A percentile compares a stretch with the other conserved stretches of the same genome.
Conservation (phyloP, 2,888 invertebrate species). For the Chirona hameri region DNA sequence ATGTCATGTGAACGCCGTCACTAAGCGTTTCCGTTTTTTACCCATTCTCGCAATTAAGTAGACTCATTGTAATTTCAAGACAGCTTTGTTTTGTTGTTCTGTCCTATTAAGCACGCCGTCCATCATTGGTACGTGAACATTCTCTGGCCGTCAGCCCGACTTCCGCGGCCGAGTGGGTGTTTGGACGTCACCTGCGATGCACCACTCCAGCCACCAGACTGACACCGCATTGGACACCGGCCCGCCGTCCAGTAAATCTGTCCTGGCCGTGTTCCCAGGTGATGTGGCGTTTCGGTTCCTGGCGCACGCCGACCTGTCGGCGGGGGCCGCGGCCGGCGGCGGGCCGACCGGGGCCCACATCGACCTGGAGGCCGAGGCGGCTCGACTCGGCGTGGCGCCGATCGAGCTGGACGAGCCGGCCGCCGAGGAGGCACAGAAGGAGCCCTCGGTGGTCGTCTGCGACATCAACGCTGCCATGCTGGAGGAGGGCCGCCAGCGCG, state of each 20-base stretch:
- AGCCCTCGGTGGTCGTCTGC: slow-evolving; percentile 62
- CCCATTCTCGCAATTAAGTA: too few species aligned
- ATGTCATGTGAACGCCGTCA: too few species aligned
- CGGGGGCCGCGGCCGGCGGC: neutral
- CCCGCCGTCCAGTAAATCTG: slow-evolving; percentile 55
- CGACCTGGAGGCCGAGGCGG: neutral
- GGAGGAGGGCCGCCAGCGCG: slow-evolving; percentile 77
- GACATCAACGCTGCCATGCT: slow-evolving; percentile 94
- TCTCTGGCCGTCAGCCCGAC: too few species aligned
- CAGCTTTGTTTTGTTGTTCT: too few species aligned
- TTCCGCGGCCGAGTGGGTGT: too few species aligned
- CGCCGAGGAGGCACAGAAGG: neutral
- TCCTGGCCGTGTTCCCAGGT: slow-evolving; percentile 25
- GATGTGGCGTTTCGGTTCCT: slow-evolving; percentile 48
- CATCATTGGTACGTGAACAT: too few species aligned
- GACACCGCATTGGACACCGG: slow-evolving; percentile 41
- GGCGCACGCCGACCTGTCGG: slow-evolving; percentile 42
- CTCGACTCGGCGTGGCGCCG: neutral
- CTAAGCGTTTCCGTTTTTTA: too few species aligned
- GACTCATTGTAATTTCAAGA: too few species aligned
- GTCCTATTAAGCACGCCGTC: too few species aligned
- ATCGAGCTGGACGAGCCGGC: neutral
- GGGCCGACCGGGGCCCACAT: neutral
- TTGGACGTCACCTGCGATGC: neutral
- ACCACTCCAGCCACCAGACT: neutral